Conservation (phyloP, 2,113 vertebrate genomes). For the Paradoxurus hermaphroditus region DNA sequence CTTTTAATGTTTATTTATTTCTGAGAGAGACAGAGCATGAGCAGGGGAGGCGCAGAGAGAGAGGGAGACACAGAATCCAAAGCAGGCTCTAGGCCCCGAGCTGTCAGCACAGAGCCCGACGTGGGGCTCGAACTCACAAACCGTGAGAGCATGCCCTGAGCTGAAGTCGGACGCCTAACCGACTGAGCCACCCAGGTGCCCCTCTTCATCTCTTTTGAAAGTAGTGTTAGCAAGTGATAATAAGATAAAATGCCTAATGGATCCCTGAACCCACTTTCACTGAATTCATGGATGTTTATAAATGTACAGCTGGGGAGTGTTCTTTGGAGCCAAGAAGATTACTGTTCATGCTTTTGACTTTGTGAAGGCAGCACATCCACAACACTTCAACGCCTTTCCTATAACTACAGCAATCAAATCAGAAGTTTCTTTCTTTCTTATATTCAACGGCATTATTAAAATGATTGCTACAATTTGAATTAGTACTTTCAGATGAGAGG, state of each 20-base stretch:
- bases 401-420: neutral
- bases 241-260: neutral
- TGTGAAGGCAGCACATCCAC: neutral
- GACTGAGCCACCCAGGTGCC: too few relatives aligned
- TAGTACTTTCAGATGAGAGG: neutral
- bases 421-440: neutral
- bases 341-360: neutral
- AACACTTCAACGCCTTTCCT: neutral
- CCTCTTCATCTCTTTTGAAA: constrained; percentile 6
- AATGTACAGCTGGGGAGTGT: neutral
- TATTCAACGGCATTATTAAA: neutral
- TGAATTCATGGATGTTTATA: neutral
- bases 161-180: too few relatives aligned
- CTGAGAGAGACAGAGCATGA: too few relatives aligned
- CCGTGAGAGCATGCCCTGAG: too few relatives aligned
- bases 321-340: neutral
- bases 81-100: too few relatives aligned
- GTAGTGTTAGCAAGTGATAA: neutral
- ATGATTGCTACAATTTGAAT: neutral
- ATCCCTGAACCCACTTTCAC: neutral
- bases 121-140: too few relatives aligned
- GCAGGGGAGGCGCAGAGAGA: too few relatives aligned
- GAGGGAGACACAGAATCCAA: too few relatives aligned
- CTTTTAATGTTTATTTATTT: too few relatives aligned
- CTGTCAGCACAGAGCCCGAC: too few relatives aligned